Evolutionary conservation across 2,113 vertebrate species (phyloP), one percentile per base, ranked within the genome.

Genomic region (Regulus satrapa): DNA sequence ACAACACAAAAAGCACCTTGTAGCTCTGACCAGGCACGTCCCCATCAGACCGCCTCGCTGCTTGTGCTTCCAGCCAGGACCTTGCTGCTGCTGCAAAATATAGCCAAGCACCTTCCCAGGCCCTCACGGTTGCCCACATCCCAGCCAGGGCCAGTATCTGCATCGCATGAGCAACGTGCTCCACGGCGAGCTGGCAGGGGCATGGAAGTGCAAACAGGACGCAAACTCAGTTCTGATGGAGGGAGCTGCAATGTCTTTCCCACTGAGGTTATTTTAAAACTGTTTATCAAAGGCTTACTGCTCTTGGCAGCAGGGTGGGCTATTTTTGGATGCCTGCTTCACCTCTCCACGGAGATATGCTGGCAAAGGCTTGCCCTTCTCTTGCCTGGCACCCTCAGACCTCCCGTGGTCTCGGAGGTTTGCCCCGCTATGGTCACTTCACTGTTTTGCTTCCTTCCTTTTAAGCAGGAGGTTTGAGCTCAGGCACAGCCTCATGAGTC

Each of bases 261-360:
- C n/a, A 4, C 74, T 18, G 61, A 75, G 59, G 68, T 85, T 97
- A 97, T 97, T 97, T 97, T 96, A 91, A 96, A 92, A 92, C 77
- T 97, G 97, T 97, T 97, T 97, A 95, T 97, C 96, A 92, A 96
- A 95, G 76, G 80, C 71, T 94, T 83, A 78, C 91, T 95, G 92
- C 96, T 95, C 84, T 97, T 97, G 96, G 96, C 92, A 95, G 73
- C 7, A 5, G 41, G 40, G 71, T 43, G 40, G 71, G 52, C 88
- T 97, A 97, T 96, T 96, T 97, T 95, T 71, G 67, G 89, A 85
- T 4, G 73, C 73, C 83, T 85, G 84, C 63, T 97, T 93, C 92
- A 96, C 85, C 93, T 94, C 94, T 93, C 51, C 73, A 23, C 20
- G 0, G 92, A 94, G 89, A 92, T 89, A 91, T 38, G 48, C 82